A percentile compares a stretch with the other conserved stretches of the same genome.
phyloP scores from a whole-genome alignment of 2,113 vertebrate genomes.

The Reinhardtius hippoglossoides region DNA sequence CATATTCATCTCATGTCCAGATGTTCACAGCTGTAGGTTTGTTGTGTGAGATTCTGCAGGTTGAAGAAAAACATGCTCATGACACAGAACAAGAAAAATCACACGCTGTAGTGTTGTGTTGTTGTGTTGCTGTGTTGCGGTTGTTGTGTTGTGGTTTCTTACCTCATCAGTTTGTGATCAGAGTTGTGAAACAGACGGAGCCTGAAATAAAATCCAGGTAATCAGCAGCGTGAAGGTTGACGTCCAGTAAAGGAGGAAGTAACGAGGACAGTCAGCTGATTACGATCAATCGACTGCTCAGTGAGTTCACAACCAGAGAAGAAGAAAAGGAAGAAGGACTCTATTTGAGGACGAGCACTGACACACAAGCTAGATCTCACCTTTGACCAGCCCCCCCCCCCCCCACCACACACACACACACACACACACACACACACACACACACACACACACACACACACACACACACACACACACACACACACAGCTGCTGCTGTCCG shows the following conservation, averaged over 20 bases:
- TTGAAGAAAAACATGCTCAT: neutral
- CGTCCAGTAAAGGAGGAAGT: no score
- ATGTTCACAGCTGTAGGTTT: neutral
- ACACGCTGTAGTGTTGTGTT: neutral
- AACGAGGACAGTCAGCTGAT: no score
- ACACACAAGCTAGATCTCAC: neutral
- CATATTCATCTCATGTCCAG: no score
- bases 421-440: slow-evolving; percentile 40
- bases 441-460: slow-evolving; percentile 29
- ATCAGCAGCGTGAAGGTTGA: neutral
- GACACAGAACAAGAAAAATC: neutral
- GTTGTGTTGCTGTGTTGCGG: no score
- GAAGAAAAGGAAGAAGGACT: neutral
- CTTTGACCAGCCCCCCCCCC: no score
- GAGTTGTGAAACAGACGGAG: no score
- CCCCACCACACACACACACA: slow-evolving; percentile 29
- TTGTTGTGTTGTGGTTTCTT: neutral
- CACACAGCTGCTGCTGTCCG: slow-evolving; percentile 51
- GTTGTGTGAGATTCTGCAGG: no score
- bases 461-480: slow-evolving; percentile 24
- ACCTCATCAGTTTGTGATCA: no score
- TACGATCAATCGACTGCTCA: neutral
- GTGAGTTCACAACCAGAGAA: neutral
- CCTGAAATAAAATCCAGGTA: no score
- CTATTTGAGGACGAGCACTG: neutral